A percentile compares a stretch with the other conserved stretches of the same genome.
These are phyloP conservation scores for Lepidurus packardi DNA, from an alignment of 1,140 invertebrate species.

Conservation along the genomic window DNA sequence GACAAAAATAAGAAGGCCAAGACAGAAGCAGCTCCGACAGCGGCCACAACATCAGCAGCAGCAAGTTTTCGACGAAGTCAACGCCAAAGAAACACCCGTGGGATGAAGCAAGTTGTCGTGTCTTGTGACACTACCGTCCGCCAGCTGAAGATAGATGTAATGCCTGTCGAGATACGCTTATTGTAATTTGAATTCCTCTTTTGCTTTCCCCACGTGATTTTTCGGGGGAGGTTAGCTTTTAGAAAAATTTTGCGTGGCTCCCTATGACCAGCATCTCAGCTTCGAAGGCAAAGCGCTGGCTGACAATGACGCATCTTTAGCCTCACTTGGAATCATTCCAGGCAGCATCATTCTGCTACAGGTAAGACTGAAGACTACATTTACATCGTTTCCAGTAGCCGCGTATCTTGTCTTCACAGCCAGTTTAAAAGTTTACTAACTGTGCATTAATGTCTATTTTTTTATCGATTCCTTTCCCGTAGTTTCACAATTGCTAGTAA, in stretches of 20 bases:
- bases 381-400: background rate
- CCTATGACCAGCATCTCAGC: constrained; percentile 50
- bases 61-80: constrained; percentile 42
- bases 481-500: background rate
- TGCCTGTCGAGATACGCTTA: background rate
- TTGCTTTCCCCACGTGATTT: constrained; percentile 33
- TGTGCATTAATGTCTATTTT: background rate
- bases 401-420: background rate
- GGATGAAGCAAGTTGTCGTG: constrained; percentile 46
- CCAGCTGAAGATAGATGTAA: constrained; percentile 45
- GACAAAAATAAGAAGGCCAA: background rate
- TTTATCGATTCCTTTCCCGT: background rate
- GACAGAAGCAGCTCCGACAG: background rate
- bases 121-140: constrained; percentile 45
- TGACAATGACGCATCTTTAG: constrained; percentile 45
- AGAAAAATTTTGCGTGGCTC: constrained; percentile 47
- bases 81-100: constrained; percentile 44
- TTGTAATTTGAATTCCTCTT: constrained; percentile 9
- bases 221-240: constrained; percentile 44
- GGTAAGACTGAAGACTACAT: constrained; percentile 41
- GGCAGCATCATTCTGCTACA: constrained; percentile 47
- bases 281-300: constrained; percentile 44
- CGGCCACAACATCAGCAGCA: constrained; percentile 34
- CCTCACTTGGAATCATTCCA: constrained; percentile 46
- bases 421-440: background rate